Evolutionary conservation across 2,888 invertebrate genomes (phyloP), one percentile per base, ranked within the genome.

Genomic region (Uloborus plumipes): DNA sequence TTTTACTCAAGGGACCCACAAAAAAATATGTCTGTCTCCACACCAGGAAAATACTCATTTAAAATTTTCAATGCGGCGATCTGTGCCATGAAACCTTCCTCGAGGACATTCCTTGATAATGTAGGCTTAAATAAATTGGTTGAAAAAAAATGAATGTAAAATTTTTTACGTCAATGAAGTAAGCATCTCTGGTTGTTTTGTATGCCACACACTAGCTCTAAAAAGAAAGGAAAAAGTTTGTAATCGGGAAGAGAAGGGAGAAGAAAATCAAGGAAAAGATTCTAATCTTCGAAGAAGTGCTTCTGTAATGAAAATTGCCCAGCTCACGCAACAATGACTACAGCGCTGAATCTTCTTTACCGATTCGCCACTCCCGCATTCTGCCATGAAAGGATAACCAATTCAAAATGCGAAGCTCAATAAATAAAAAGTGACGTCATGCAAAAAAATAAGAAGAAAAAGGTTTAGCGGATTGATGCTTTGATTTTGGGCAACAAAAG

Each of bases 221-320:
- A 55, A 64, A 65, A 71, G 31, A 31, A 55, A 78, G 65, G 65
- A 78, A 64, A 78, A 71, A 39, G 39, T 39, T 39, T 39, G 7
- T 39, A 39, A 20, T 69, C 55, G 22, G 16, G 50, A 50, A 31
- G 49, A 71, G 66, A 53, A 62, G 55, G 58, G 39, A 31, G 50
- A 61, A 71, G 58, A 51, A n/a, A 65, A 71, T 39, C 47, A 53
- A 53, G 67, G 73, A 80, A 74, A 67, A 69, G 61, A 74, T 74
- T 15, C 53, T 69, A 26, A 80, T 73, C 69, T 64, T 20, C 11
- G 9, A 69, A 67, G 58, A 69, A 74, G 69, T 69, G 64, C 64
- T 65, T 69, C 70, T 74, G 66, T 67, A 73, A 67, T 73, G 62
- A 53, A 80, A 80, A 74, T 73, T 50, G 66, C 62, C 20, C 59